These are phyloP conservation scores for Crypturellus tataupa DNA, from an alignment of 2,797 vertebrate genomes.

Conservation along the genomic window DNA sequence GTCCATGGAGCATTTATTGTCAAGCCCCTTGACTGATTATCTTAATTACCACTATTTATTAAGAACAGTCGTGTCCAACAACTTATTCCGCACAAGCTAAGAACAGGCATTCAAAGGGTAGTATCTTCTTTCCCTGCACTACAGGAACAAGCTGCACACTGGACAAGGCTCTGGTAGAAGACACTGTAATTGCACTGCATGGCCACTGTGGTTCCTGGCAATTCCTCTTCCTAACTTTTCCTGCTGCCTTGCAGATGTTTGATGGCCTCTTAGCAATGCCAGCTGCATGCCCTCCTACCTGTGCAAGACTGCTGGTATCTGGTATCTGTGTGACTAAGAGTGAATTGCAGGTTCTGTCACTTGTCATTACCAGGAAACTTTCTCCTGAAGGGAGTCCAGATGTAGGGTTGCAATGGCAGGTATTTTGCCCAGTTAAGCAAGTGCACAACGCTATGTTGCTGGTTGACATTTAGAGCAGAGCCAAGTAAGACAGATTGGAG, in stretches of 20 bases:
- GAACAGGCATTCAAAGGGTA: background rate
- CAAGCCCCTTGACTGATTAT: background rate
- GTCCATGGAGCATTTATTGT: background rate
- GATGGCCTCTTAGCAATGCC: background rate
- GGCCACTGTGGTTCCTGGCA: background rate
- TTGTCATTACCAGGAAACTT: conserved; percentile 15
- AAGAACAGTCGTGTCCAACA: background rate
- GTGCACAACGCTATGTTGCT: background rate
- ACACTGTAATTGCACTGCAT: accelerated
- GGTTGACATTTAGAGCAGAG: conserved; percentile 10
- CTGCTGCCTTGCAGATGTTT: background rate
- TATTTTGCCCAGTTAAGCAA: conserved; percentile 20
- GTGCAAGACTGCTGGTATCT: background rate
- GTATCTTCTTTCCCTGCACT: background rate
- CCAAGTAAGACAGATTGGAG: background rate
- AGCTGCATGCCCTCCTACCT: background rate
- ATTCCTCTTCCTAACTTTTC: background rate
- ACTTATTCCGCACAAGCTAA: accelerated
- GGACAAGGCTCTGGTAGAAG: background rate
- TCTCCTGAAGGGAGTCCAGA: background rate
- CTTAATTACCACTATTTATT: background rate
- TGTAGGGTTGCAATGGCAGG: background rate
- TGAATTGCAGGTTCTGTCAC: background rate
- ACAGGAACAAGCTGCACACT: accelerated
- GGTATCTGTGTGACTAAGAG: background rate